Evolutionary conservation across 2,888 invertebrate species (phyloP), one percentile per base, ranked within the genome.

Genomic region (Rotaria magnacalcarata): DNA sequence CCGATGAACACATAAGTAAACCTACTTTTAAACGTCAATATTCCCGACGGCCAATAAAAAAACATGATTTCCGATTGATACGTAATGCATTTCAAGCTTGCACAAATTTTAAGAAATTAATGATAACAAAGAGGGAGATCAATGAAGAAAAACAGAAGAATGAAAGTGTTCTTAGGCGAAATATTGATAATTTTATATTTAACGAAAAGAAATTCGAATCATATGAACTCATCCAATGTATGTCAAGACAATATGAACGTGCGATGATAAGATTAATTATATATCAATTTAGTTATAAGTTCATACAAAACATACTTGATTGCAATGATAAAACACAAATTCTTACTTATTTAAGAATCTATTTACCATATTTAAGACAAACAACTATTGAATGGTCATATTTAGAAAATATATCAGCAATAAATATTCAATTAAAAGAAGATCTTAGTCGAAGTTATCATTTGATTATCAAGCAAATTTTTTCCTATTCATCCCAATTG

Each of bases 301-400:
- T 80, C 47, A 24, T 80, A 47, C 24, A 47, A 47, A 80, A 80
- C 14, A 2, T 74, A 67, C 27, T 67, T n/a, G 19, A 54, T 54
- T 6, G 0, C 0, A 54, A 54, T 21, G 21, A 54, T 54, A 19
- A 21, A 54, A 21, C 19, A 6, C 54, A 54, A 21, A 54, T 19
- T 1, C 21, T 54, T 19, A 54, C 6, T 1, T 5, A 2, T 54
- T 47, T 47, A 41, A 6, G 24, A 7, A 80, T 80, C 14, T 80
- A 7, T 80, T 80, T 43, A 47, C 80, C 80, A 80, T 3, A 80
- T 43, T 80, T 80, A n/a, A 80, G 80, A n/a, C 24, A 11, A 47
- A 34, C 7, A 7, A 2, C 47, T 80, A 4, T 21, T 47, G 41
- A 80, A 80, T 80, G 80, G 80, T 47, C 80, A 8, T 80, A 80